Base-by-base conservation (phyloP, 2,888 invertebrate genomes). In the Andrena trimmerana region DNA sequence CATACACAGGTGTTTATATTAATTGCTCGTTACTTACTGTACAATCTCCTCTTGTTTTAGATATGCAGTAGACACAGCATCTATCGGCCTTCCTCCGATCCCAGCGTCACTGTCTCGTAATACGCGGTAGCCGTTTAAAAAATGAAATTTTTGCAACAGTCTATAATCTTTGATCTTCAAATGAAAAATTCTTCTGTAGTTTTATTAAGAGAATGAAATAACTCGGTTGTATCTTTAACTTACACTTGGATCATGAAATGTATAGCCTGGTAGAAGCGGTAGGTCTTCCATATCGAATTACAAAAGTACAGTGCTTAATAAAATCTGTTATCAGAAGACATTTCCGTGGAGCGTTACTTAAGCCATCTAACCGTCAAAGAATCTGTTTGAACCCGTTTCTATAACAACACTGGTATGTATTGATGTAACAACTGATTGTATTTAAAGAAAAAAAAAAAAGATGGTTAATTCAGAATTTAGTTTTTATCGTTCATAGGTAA, bases 231-330 rank as follows among this genome's bases (percentile, higher is more conserved):
- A 2, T 71, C 4, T 42, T 27, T 60, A 31, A 90, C 92, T 90
- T 89, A 93, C 94, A 78, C 96, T 96, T 4, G 96, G 96, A 93
- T 97, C 96, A 52, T 95, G 94, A 92, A 97, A 97, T 16, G 95
- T 95, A 88, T 96, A 95, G 69, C 97, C 97, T 7, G 97, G 97
- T 75, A 97, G 94, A 93, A 96, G 96, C 5, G 97, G 97, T 67
- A 97, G 94, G 67, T 96, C 96, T 84, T 94, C 91, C 93, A 93
- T 88, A 52, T 50, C 48, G 24, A 77, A 75, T 69, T 65, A 66
- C 52, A 70, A 48, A 69, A 76, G 62, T 59, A 24, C 57, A 76
- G 62, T 59, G 10, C 57, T 60, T 24, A 65, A 20, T 48, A 60
- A 77, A 70, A 36, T 60, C 20, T 54, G 50, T 24, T 16, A 59